Conservation (phyloP, 2,888 invertebrate species). For the Emmelina monodactyla region DNA sequence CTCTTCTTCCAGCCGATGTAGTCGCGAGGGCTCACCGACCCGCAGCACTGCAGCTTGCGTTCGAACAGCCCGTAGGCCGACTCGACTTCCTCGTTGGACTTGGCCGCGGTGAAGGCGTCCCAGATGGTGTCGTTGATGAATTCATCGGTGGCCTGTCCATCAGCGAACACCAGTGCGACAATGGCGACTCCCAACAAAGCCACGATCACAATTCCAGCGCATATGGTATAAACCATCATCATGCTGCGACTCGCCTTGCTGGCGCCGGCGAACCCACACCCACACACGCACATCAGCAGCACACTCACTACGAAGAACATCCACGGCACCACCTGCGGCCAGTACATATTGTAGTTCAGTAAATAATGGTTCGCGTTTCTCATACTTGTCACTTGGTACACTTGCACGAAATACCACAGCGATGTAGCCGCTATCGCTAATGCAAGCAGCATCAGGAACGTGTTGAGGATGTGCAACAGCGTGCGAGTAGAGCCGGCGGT, state of each 20-base stretch:
- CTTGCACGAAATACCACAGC: slow-evolving; percentile 33
- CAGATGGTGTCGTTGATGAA: slow-evolving; percentile 49
- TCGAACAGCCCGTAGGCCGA: slow-evolving; percentile 35
- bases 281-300: slow-evolving; percentile 32
- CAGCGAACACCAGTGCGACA: slow-evolving; percentile 40
- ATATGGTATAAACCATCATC: slow-evolving; percentile 29
- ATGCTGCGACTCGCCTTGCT: slow-evolving; percentile 32
- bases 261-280: slow-evolving; percentile 41
- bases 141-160: slow-evolving; percentile 34
- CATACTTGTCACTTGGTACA: slow-evolving; percentile 26
- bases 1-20: slow-evolving; percentile 43
- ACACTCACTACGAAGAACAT: slow-evolving; percentile 40
- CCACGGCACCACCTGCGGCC: slow-evolving; percentile 56
- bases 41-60: slow-evolving; percentile 48
- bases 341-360: slow-evolving; percentile 49
- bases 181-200: slow-evolving; percentile 29
- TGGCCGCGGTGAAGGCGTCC: slow-evolving; percentile 44
- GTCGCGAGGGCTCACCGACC: slow-evolving; percentile 44
- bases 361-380: slow-evolving; percentile 41
- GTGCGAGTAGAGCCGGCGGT: slow-evolving; percentile 18
- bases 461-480: slow-evolving; percentile 25
- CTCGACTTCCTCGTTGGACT: slow-evolving; percentile 29
- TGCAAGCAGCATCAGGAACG: slow-evolving; percentile 22
- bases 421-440: slow-evolving; percentile 24
- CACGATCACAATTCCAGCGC: slow-evolving; percentile 28